Evolutionary conservation across 2,113 vertebrate species (phyloP).

Genomic region (Muntiacus muntjak): DNA sequence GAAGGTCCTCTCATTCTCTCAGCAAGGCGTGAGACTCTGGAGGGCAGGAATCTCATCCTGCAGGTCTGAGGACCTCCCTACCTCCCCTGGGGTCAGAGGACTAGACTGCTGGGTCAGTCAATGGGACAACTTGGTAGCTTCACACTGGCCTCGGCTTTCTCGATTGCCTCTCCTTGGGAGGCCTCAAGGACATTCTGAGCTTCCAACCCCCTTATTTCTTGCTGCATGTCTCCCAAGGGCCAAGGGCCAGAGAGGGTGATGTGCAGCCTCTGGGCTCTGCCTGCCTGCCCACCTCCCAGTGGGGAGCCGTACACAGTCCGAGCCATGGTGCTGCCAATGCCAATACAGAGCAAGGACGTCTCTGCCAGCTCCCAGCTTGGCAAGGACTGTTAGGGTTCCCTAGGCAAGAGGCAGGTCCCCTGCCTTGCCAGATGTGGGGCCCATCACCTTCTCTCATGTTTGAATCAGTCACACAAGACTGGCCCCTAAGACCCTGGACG

Average conservation of each 20-base stretch:
- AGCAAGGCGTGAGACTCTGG: not conserved
- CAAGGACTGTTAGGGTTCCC: not conserved
- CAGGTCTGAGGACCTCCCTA: not conserved
- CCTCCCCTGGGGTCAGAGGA: not conserved
- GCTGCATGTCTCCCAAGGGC: not conserved
- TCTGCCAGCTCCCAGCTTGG: rapidly evolving
- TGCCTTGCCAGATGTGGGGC: not conserved
- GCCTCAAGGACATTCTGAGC: not conserved
- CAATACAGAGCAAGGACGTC: not conserved
- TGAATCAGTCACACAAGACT: not conserved
- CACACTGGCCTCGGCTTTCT: rapidly evolving
- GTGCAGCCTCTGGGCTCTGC: not conserved
- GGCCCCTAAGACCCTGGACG: not conserved
- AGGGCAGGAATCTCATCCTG: not conserved
- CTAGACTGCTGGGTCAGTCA: not conserved
- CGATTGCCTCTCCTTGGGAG: not conserved
- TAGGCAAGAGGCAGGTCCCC: not conserved
- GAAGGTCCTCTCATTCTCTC: not conserved
- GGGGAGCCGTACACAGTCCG: rapidly evolving
- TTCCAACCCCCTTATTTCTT: not conserved
- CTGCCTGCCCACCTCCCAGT: rapidly evolving
- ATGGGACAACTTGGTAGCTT: not conserved
- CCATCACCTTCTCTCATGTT: not conserved
- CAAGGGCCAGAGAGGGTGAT: rapidly evolving
- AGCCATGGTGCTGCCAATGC: not conserved